Base-by-base conservation (phyloP, 92 coral and sea anemone genomes). In the Nematostella vectensis region DNA sequence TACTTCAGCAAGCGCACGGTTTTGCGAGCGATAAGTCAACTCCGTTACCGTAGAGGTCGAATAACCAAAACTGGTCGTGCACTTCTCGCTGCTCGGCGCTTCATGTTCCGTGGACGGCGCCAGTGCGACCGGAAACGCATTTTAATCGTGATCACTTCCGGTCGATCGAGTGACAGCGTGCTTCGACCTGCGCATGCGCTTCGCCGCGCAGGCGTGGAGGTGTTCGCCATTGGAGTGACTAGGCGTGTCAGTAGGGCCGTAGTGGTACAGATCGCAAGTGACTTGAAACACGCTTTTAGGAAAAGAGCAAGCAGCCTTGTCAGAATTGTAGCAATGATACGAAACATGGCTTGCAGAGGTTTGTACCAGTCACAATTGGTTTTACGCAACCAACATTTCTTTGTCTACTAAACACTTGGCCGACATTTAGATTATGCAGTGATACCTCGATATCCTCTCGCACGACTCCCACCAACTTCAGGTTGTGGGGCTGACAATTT, bases 301-400 rank as follows among this genome's bases (percentile, higher is more conserved):
- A 36, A 60, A 9, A 22, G 56, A 11, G 25, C 67, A 31, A 28
- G 53, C 23, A 62, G 63, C 0, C 50, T 80, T 53, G 24, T 61
- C 8, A 36, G 65, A 15, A 67, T 72, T 11, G 50, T 85, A 23
- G 24, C 74, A 18, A 45, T 69, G 25, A 44, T 85, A 38, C 26
- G 83, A 42, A 52, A 55, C 8, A 54, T 65, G 52, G 80, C 81
- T 2, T 85, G 95, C 47, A 50, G 74, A 74, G 88, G 95, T 85
- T 63, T 18, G 62, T 50, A 0, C n/a, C n/a, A n/a, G n/a, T n/a
- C n/a, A n/a, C n/a, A n/a, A n/a, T 8, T 50, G 11, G 11, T n/a
- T n/a, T n/a, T n/a, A n/a, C n/a, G n/a, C n/a, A n/a, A n/a, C n/a
- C n/a, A n/a, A n/a, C n/a, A n/a, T n/a, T n/a, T n/a, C n/a, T n/a